Percentiles rank a stretch among this genome's conserved stretches.
Conservation (phyloP, 2,888 invertebrate species). For the Mythimna pallens region DNA sequence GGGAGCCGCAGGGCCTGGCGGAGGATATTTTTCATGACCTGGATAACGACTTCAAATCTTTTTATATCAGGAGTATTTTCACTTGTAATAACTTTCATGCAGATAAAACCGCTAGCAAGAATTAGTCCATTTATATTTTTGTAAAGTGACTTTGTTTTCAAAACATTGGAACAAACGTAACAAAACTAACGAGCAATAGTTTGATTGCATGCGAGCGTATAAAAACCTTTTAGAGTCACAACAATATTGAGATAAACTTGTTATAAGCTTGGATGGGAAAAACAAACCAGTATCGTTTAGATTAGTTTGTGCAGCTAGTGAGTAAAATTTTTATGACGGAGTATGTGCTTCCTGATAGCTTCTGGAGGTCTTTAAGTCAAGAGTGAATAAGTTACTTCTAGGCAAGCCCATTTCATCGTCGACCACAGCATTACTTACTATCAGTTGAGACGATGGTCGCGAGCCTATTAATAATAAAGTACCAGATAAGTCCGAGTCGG, state of each 20-base stretch:
- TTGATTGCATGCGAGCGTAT: not conserved
- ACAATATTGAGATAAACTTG: not conserved
- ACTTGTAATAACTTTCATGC: too few relatives aligned
- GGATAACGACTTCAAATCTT: too few relatives aligned
- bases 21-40: too few relatives aligned
- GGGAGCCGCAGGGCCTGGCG: too few relatives aligned
- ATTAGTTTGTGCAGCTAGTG: not conserved
- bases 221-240: not conserved
- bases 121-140: not conserved
- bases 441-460: not conserved
- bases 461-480: too few relatives aligned
- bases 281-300: not conserved
- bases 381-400: not conserved
- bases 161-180: conserved; percentile 1
- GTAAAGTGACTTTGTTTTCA: not conserved
- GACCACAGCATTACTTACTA: not conserved
- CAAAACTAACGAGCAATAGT: not conserved
- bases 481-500: too few relatives aligned
- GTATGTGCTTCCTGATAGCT: not conserved
- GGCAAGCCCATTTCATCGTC: not conserved
- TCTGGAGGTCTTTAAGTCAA: not conserved
- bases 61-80: too few relatives aligned
- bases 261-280: not conserved
- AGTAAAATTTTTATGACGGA: not conserved
- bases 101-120: not conserved